phyloP scores from a whole-genome alignment of 1,140 invertebrate species.

The Wasmannia auropunctata region DNA sequence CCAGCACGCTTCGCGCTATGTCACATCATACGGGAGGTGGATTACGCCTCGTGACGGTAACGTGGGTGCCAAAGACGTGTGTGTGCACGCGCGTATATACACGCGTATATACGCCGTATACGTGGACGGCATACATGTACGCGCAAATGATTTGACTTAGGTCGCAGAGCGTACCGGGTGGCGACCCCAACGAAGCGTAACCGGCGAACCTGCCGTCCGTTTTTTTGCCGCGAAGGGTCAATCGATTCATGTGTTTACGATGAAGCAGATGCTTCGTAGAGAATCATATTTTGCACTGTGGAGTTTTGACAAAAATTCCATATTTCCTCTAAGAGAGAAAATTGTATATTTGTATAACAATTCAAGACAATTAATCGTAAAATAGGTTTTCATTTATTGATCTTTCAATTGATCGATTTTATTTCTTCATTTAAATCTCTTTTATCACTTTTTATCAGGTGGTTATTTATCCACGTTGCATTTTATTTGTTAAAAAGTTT shows the following conservation, averaged over 20 bases:
- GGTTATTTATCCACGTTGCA: background rate
- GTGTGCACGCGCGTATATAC: too few relatives aligned
- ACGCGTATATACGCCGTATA: background rate
- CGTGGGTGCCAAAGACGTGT: conserved; percentile 18
- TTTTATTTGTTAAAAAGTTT: background rate
- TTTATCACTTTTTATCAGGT: background rate
- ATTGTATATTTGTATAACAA: background rate
- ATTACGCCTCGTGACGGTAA: conserved; percentile 73
- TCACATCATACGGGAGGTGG: conserved; percentile 80
- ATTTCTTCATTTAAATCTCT: background rate
- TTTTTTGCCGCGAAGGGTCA: conserved; percentile 30
- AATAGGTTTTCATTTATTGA: conserved; percentile 1
- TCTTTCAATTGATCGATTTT: background rate
- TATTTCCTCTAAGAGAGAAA: background rate
- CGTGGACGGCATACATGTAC: background rate
- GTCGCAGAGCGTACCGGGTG: conserved; percentile 31
- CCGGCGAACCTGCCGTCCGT: conserved; percentile 5
- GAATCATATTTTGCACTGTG: background rate
- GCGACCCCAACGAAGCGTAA: conserved; percentile 43
- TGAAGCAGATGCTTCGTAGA: conserved; percentile 5
- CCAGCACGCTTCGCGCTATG: conserved; percentile 69
- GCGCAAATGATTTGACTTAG: conserved; percentile 49
- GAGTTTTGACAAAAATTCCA: background rate
- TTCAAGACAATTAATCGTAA: background rate
- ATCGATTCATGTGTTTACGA: conserved; percentile 53